phyloP scores from a whole-genome alignment of 1,140 invertebrate species.

The Bombus balteatus region DNA sequence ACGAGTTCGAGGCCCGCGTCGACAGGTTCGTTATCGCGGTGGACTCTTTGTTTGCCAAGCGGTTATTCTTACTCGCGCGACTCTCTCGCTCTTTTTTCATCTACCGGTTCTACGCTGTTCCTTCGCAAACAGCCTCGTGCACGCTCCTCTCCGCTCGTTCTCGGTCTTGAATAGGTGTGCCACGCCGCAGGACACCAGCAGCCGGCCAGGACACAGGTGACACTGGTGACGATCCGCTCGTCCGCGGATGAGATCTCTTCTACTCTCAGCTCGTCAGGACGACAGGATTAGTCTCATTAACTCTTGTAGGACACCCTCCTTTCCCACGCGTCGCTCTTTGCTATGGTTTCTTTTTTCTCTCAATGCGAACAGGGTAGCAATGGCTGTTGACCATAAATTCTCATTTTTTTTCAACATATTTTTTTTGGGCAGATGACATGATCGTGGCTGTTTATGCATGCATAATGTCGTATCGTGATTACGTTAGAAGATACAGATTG shows the following conservation, averaged over 20 bases:
- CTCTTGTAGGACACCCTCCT: conserved; percentile 65
- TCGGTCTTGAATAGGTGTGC: conserved; percentile 55
- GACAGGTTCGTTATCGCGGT: conserved; percentile 78
- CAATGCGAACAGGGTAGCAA: background rate
- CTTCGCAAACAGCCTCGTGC: conserved; percentile 25
- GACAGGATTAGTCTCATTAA: conserved; percentile 81
- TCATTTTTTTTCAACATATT: no score
- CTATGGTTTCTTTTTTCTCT: background rate
- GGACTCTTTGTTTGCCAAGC: conserved; percentile 72
- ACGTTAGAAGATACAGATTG: no score
- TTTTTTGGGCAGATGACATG: no score
- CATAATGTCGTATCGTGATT: no score
- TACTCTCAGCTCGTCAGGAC: conserved; percentile 72
- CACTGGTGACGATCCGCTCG: conserved; percentile 57
- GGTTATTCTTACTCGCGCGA: conserved; percentile 65
- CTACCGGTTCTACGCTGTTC: background rate
- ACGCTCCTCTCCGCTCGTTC: background rate
- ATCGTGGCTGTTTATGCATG: no score
- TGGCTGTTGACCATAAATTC: no score
- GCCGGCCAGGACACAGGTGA: conserved; percentile 73
- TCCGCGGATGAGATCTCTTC: conserved; percentile 66
- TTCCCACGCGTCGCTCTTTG: conserved; percentile 72
- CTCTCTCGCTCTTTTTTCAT: conserved; percentile 42
- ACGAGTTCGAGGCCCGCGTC: conserved; percentile 71
- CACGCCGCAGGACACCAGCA: conserved; percentile 72